phyloP scores from a whole-genome alignment of 2,888 invertebrate species.

The Artemia sinica region DNA sequence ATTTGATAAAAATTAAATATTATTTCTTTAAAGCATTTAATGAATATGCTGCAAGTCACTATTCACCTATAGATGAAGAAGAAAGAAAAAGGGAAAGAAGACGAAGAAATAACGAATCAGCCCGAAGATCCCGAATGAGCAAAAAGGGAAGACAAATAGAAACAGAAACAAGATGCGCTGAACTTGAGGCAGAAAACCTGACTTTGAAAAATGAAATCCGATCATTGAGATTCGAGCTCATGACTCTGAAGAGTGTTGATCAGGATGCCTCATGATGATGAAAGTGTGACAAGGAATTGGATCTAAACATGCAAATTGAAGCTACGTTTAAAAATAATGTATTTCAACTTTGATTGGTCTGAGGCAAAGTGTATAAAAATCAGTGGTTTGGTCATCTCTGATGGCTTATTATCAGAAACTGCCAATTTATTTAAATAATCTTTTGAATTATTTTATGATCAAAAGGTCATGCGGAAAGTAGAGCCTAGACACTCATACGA shows the following conservation, averaged over 20 bases:
- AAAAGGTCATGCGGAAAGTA: no score
- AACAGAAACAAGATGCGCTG: not conserved
- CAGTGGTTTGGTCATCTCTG: no score
- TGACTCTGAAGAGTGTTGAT: not conserved
- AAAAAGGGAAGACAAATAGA: conserved; percentile 2
- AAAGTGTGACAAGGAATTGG: no score
- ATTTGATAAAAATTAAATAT: not conserved
- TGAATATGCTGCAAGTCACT: not conserved
- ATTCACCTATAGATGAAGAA: not conserved
- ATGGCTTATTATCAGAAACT: no score
- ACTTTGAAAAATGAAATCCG: conserved; percentile 7
- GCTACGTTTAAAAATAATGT: no score
- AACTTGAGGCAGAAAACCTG: not conserved
- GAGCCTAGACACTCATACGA: no score
- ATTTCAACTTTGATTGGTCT: no score
- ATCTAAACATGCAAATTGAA: no score
- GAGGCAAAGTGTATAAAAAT: no score
- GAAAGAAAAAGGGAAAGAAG: not conserved
- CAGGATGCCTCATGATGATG: no score
- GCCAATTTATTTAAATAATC: no score
- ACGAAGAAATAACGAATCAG: conserved; percentile 13
- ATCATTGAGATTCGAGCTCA: conserved; percentile 3
- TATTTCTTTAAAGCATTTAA: not conserved
- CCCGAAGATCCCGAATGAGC: not conserved
- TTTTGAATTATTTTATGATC: no score